Evolutionary conservation across 2,888 invertebrate species (phyloP).

Genomic region (Allygus modestus): DNA sequence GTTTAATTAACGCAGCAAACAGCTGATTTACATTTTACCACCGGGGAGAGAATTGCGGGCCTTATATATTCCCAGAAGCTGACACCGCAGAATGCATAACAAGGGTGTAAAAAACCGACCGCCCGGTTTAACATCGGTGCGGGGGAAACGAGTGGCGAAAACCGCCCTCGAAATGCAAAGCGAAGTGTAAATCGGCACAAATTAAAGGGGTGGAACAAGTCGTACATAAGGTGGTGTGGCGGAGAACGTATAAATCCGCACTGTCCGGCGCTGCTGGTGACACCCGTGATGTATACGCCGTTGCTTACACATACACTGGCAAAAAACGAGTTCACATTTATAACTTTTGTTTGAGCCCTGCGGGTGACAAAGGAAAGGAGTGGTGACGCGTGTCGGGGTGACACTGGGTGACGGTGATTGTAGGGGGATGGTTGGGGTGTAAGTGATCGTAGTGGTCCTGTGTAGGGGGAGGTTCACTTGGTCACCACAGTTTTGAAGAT

Average conservation of each 20-base stretch:
- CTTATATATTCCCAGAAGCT: conserved; percentile 41
- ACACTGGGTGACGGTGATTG: no score
- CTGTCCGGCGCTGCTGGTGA: conserved; percentile 45
- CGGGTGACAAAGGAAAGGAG: conserved; percentile 24
- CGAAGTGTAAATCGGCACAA: conserved; percentile 56
- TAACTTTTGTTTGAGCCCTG: conserved; percentile 44
- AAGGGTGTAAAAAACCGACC: conserved; percentile 53
- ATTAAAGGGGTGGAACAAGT: conserved; percentile 57
- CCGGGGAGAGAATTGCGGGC: conserved; percentile 24
- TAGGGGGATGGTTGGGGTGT: no score
- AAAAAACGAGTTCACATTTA: conserved; percentile 30
- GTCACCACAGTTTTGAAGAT: no score
- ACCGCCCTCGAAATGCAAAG: conserved; percentile 57
- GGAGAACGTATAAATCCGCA: conserved; percentile 15
- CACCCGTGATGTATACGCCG: conserved; percentile 21
- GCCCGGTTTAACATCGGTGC: neutral
- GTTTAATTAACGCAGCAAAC: conserved; percentile 49
- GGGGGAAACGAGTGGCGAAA: conserved; percentile 43
- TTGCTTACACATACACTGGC: conserved; percentile 21
- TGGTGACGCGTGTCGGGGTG: conserved; percentile 4
- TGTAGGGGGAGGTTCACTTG: no score
- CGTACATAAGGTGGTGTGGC: conserved; percentile 45
- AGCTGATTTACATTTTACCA: conserved; percentile 56
- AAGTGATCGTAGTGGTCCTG: no score
- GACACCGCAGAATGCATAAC: conserved; percentile 47